These are phyloP conservation scores for Semicossyphus pulcher DNA, from an alignment of 2,113 vertebrate species.

Conservation along the genomic window DNA sequence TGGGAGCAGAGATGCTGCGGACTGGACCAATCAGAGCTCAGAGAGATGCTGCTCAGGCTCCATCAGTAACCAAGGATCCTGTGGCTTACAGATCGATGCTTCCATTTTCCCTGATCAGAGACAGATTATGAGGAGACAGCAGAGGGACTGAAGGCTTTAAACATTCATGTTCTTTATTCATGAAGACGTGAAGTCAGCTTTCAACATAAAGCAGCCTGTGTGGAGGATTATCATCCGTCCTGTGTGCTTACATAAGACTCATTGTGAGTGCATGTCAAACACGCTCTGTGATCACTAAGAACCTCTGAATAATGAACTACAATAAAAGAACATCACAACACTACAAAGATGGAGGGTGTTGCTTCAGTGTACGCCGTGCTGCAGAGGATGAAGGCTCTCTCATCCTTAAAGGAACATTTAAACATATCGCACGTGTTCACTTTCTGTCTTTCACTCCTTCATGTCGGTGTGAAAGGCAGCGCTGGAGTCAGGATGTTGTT, in stretches of 20 bases:
- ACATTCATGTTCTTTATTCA: neutral
- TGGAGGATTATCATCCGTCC: conserved; percentile 5
- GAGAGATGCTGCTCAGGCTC: conserved; percentile 41
- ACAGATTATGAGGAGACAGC: neutral
- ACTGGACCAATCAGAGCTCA: conserved; percentile 71
- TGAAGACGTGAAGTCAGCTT: neutral
- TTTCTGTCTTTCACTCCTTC: too few relatives aligned
- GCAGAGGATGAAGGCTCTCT: too few relatives aligned
- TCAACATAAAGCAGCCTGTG: neutral
- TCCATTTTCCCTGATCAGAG: conserved; percentile 38
- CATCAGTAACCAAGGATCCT: conserved; percentile 73
- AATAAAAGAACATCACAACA: neutral
- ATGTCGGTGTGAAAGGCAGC: too few relatives aligned
- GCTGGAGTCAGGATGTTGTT: too few relatives aligned
- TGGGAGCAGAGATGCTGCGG: conserved; percentile 36
- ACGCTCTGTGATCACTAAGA: neutral
- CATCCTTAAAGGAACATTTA: too few relatives aligned
- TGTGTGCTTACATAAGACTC: conserved; percentile 26
- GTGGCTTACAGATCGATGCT: conserved; percentile 31
- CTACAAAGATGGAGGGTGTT: neutral
- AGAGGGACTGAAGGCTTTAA: neutral
- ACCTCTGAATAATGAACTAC: conserved; percentile 7
- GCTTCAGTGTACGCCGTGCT: too few relatives aligned
- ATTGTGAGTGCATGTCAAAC: neutral
- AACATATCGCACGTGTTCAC: too few relatives aligned